phyloP scores from a whole-genome alignment of 2,113 vertebrate species.

The Falcunculus frontatus region DNA sequence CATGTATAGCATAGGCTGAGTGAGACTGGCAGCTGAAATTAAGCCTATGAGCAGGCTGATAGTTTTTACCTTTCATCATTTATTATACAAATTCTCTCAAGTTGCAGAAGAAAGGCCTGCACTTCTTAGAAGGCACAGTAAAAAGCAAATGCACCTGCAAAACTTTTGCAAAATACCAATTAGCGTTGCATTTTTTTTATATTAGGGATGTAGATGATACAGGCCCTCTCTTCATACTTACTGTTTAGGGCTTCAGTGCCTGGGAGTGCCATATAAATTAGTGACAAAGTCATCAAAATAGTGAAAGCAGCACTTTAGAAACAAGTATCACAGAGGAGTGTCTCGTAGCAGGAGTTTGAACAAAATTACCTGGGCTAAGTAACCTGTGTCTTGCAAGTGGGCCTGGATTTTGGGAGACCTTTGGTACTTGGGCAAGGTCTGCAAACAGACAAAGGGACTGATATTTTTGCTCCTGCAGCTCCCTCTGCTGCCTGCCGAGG shows the following conservation, averaged over 20 bases:
- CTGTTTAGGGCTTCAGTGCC: neutral
- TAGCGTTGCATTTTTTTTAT: neutral
- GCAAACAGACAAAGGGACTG: neutral
- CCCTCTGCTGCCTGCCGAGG: conserved; percentile 16
- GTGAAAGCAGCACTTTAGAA: neutral
- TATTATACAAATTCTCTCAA: neutral
- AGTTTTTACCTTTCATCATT: neutral
- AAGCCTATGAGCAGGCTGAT: neutral
- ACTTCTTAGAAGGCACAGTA: neutral
- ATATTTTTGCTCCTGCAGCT: neutral
- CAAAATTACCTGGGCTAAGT: neutral
- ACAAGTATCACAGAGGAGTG: neutral
- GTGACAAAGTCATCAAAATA: neutral
- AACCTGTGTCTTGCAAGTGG: neutral
- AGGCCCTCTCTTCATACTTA: neutral
- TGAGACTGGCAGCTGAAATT: neutral
- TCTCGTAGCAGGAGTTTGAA: neutral
- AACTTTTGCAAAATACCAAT: neutral
- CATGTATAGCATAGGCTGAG: neutral
- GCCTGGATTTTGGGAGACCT: neutral
- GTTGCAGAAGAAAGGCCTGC: neutral
- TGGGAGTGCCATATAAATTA: neutral
- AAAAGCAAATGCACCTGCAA: neutral
- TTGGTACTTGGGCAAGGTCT: neutral
- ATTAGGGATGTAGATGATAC: neutral